Evolutionary conservation across 2,888 invertebrate species (phyloP).

Genomic region (Alloplasta piceator): DNA sequence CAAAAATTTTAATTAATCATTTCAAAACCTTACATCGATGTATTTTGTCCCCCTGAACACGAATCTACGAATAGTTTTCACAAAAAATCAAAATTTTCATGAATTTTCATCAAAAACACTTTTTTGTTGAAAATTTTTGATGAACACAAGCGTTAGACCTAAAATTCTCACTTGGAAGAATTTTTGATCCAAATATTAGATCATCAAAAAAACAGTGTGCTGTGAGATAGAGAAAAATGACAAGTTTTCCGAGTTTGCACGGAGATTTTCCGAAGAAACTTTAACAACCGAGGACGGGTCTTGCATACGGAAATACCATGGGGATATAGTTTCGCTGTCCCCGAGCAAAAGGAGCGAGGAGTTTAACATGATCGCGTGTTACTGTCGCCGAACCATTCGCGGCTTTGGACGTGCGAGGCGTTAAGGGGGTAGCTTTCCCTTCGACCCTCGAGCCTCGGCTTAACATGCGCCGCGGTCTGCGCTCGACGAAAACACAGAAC

Average conservation of each 20-base stretch:
- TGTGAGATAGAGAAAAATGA: constrained; percentile 22
- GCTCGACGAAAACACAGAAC: not conserved
- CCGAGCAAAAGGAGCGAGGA: constrained; percentile 21
- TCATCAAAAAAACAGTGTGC: too few relatives aligned
- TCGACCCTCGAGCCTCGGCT: constrained; percentile 18
- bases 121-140: too few relatives aligned
- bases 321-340: constrained; percentile 45
- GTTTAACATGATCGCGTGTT: constrained; percentile 28
- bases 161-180: too few relatives aligned
- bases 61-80: too few relatives aligned
- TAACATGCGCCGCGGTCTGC: not conserved
- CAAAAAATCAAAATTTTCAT: too few relatives aligned
- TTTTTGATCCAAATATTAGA: too few relatives aligned
- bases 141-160: too few relatives aligned
- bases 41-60: too few relatives aligned
- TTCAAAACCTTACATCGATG: too few relatives aligned
- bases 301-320: constrained; percentile 59
- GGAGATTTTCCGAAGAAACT: constrained; percentile 51
- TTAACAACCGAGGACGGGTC: constrained; percentile 50
- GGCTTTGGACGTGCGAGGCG: constrained; percentile 40
- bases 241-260: constrained; percentile 42
- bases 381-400: constrained; percentile 23
- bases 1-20: too few relatives aligned
- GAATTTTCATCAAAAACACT: too few relatives aligned
- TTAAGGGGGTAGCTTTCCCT: constrained; percentile 12